Percentiles rank a stretch among this genome's conserved stretches.
These are phyloP conservation scores for Ptiloglossa arizonensis DNA, from an alignment of 1,140 invertebrate genomes.

Conservation along the genomic window DNA sequence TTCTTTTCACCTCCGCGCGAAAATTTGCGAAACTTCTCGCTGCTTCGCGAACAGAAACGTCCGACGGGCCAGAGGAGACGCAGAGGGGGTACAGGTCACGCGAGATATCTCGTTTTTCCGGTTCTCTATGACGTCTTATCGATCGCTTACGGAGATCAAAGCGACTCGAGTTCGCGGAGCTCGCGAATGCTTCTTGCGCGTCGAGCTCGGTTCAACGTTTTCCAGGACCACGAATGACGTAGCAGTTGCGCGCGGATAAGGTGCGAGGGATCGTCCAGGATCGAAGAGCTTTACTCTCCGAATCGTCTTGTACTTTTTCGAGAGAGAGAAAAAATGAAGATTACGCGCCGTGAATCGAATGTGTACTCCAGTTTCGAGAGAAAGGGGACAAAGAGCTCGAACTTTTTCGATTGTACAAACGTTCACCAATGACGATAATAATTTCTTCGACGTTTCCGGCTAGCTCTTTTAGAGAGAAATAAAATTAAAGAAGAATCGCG, in stretches of 20 bases:
- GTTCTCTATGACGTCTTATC: slow-evolving; percentile 33
- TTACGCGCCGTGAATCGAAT: no score
- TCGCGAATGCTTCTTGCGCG: background rate
- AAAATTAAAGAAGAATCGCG: no score
- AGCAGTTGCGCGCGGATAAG: background rate
- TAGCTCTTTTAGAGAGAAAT: no score
- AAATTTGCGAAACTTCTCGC: slow-evolving; percentile 15
- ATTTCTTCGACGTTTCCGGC: no score
- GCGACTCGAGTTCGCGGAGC: background rate
- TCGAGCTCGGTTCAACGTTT: background rate
- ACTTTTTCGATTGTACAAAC: no score
- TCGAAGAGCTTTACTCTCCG: no score
- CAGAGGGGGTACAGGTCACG: background rate
- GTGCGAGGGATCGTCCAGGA: background rate
- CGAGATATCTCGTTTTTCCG: background rate
- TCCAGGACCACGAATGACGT: background rate
- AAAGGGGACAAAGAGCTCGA: no score
- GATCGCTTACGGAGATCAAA: slow-evolving; percentile 9
- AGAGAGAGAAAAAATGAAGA: no score
- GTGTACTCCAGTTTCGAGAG: no score
- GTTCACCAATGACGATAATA: no score
- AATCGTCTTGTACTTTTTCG: no score
- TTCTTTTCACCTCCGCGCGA: background rate
- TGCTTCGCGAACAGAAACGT: slow-evolving; percentile 1
- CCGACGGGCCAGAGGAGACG: background rate